phyloP scores from a whole-genome alignment of 37 sponge, comb jelly and placozoan genomes.

The Ephydatia muelleri region DNA sequence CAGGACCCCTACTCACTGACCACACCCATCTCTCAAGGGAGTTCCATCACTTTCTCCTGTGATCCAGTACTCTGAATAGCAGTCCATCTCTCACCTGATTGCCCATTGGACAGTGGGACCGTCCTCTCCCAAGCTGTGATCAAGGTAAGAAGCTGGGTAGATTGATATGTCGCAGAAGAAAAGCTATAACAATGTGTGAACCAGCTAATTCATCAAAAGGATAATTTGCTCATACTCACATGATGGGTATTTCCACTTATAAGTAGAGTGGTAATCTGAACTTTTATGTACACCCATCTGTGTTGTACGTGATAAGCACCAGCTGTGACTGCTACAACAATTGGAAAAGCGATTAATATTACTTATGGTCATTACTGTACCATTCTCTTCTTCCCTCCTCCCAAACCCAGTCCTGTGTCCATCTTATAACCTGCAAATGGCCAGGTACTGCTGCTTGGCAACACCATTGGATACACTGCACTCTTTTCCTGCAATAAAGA shows the following conservation, averaged over 20 bases:
- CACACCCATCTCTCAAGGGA: not conserved
- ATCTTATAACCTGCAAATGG: too few species aligned
- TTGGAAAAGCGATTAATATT: too few species aligned
- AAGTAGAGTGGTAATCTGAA: not conserved
- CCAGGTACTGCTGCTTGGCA: too few species aligned
- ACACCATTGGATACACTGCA: too few species aligned
- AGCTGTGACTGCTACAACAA: too few species aligned
- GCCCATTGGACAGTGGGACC: conserved; percentile 2
- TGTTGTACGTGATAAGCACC: too few species aligned
- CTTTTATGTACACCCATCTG: too few species aligned
- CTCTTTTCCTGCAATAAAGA: too few species aligned
- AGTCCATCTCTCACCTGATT: not conserved
- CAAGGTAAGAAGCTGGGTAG: not conserved
- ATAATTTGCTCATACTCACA: not conserved
- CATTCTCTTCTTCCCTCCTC: too few species aligned
- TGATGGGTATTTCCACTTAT: not conserved
- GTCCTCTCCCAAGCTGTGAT: conserved; percentile 11
- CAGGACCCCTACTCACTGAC: too few species aligned
- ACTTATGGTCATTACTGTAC: too few species aligned
- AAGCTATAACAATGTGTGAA: not conserved
- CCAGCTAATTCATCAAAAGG: not conserved
- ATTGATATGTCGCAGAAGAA: not conserved
- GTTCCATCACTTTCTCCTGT: conserved; percentile 11
- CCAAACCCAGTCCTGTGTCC: too few species aligned
- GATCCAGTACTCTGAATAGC: conserved; percentile 5